Base-by-base conservation (phyloP, 2,888 invertebrate genomes). In the Chloroclysta siterata region DNA sequence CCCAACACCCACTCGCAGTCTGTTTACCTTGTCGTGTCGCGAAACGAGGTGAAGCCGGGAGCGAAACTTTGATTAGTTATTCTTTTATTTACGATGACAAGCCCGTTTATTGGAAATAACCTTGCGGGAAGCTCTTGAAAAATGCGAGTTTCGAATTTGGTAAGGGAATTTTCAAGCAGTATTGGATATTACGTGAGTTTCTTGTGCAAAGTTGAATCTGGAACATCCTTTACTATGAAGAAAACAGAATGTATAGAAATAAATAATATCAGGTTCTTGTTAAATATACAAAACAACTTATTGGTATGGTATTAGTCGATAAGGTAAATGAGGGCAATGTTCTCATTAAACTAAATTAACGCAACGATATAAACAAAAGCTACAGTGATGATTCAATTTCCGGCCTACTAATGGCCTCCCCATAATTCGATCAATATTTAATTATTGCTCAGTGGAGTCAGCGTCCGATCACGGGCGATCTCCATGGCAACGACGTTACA, bases 11-110 rank as follows among this genome's bases (percentile, higher is more conserved):
- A 75, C 78, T 75, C 76, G 74, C 73, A 78, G 74, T 72, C 79
- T 88, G 85, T 88, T 87, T 87, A 86, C 85, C 77, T 84, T 83
- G 80, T 83, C 81, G 74, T 82, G 81, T 84, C 81, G 75, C 82
- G 84, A 84, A 84, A 82, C 80, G 80, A 81, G 77, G 79, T 77
- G 79, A 82, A 82, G 76, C 80, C 78, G 70, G 72, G 77, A 77
- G 80, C 78, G 72, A 79, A 87, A 87, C 80, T 87, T 89, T 84
- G 83, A 86, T 87, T 85, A 84, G 81, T 84, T 85, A 83, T 84
- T 83, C 76, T 82, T 83, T 83, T 86, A 84, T 83, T 84, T 83
- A 83, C 76, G 73, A 70, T 73, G 75, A 79, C 79, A 81, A 75
- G 73, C 68, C 74, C 68, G 72, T 79, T 84, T 81, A 77, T 78